phyloP scores from a whole-genome alignment of 2,888 invertebrate genomes.

The Phortica magna region DNA sequence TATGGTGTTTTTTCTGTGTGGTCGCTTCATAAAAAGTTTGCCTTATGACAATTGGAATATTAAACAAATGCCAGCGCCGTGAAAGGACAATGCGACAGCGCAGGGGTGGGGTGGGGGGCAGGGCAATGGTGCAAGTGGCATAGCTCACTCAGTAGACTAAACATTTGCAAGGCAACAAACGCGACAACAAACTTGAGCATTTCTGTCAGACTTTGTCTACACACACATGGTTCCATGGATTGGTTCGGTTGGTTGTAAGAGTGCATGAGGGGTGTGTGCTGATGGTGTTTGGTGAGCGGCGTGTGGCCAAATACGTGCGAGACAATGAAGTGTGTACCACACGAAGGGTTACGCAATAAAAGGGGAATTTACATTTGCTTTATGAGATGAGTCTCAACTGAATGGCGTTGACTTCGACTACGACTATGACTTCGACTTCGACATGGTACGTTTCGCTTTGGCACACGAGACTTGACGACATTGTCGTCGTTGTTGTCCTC shows the following conservation, averaged over 20 bases:
- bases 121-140: no score
- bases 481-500: no score
- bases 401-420: background rate
- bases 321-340: conserved; percentile 64
- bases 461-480: no score
- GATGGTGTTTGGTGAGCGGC: background rate
- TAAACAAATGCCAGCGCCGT: conserved; percentile 31
- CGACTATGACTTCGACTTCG: conserved; percentile 60
- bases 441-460: conserved; percentile 42
- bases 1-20: background rate
- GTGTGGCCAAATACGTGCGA: conserved; percentile 42
- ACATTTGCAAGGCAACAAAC: no score
- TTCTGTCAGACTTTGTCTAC: no score
- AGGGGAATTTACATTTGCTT: conserved; percentile 68
- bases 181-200: no score
- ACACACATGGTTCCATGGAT: no score
- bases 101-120: background rate
- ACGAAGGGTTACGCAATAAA: conserved; percentile 59
- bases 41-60: conserved; percentile 59
- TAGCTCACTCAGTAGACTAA: no score
- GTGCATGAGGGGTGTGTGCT: background rate
- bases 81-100: background rate
- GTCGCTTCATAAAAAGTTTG: conserved; percentile 9
- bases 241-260: background rate
- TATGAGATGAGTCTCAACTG: conserved; percentile 59